A percentile compares a stretch with the other conserved stretches of the same genome.
Conservation (phyloP, 2,797 vertebrate species). For the Schizopygopsis pylzovi region DNA sequence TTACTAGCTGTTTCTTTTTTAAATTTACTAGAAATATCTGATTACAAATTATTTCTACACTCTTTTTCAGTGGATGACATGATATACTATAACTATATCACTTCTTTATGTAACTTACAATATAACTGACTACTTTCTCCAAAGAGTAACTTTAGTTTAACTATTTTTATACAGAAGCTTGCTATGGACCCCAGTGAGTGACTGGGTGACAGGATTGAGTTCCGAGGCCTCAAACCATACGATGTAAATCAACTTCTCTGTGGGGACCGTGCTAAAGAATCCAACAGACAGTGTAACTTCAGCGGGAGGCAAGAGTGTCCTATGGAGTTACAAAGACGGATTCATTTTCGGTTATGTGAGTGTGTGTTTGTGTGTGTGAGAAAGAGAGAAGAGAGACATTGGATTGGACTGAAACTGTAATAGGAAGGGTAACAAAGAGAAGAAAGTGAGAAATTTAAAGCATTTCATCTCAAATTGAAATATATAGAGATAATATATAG, state of each 20-base stretch:
- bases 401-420: slow-evolving; percentile 23
- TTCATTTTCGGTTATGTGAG: slow-evolving; percentile 31
- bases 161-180: not conserved
- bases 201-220: slow-evolving; percentile 29
- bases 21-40: not conserved
- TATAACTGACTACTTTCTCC: not conserved
- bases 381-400: slow-evolving; percentile 29
- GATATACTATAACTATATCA: not conserved
- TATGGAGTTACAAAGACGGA: slow-evolving; percentile 43
- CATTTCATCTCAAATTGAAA: slow-evolving; percentile 38
- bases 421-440: slow-evolving; percentile 21
- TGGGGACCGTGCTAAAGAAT: slow-evolving; percentile 24
- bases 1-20: not conserved
- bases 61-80: not conserved
- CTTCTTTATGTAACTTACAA: not conserved
- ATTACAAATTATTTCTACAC: not conserved
- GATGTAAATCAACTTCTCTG: slow-evolving; percentile 44
- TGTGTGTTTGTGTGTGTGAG: not conserved
- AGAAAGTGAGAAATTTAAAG: slow-evolving; percentile 21
- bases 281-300: slow-evolving; percentile 34
- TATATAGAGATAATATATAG: slow-evolving; percentile 29
- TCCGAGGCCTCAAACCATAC: slow-evolving; percentile 24
- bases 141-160: not conserved
- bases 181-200: slow-evolving; percentile 2
- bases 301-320: slow-evolving; percentile 47